phyloP scores from a whole-genome alignment of 2,797 vertebrate species.

The Halcyon leucocephala region DNA sequence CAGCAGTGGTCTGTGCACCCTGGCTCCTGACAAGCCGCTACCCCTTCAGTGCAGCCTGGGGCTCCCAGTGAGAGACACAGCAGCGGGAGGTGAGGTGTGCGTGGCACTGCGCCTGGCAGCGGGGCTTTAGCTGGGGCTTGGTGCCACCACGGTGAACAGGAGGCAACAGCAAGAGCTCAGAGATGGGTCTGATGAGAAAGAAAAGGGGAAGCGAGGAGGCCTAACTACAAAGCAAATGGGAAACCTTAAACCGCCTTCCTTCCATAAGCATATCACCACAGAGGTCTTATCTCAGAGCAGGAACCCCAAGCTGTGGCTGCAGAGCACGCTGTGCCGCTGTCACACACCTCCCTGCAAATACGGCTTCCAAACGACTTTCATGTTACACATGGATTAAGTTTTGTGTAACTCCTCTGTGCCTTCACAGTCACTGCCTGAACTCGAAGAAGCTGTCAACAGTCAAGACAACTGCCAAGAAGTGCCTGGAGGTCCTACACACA shows the following conservation, averaged over 20 bases:
- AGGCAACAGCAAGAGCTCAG: neutral
- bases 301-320: neutral
- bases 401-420: neutral
- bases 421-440: neutral
- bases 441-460: conserved; percentile 8
- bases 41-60: accelerated
- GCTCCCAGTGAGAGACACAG: accelerated
- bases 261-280: neutral
- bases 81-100: neutral
- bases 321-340: neutral
- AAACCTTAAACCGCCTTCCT: neutral
- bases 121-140: neutral
- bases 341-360: neutral
- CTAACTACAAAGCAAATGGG: neutral
- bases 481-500: neutral
- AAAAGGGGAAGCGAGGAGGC: neutral
- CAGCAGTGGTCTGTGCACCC: accelerated
- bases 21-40: neutral
- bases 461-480: neutral
- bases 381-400: neutral
- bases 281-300: neutral
- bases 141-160: neutral
- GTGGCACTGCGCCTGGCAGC: accelerated
- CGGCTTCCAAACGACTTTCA: neutral
- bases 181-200: neutral